A percentile compares a stretch with the other conserved stretches of the same genome.
phyloP scores from a whole-genome alignment of 2,888 invertebrate genomes.

The Drosophila prostipennis region DNA sequence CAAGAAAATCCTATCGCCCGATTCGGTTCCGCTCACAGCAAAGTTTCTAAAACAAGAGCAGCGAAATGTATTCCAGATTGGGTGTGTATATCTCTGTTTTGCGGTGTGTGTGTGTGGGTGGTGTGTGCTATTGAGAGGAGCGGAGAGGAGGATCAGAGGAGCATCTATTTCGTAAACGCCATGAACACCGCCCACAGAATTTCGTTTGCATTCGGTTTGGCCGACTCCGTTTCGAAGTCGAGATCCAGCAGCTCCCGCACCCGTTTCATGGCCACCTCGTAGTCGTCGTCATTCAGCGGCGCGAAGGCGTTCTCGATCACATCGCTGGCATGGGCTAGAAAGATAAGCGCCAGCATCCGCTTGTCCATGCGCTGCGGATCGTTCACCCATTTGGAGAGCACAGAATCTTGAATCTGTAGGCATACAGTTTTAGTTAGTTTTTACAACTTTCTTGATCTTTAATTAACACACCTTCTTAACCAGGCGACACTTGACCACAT shows the following conservation, averaged over 20 bases:
- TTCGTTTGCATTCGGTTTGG: constrained; percentile 95
- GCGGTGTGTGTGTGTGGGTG: constrained; percentile 18
- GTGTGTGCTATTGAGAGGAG: constrained; percentile 37
- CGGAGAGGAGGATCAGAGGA: constrained; percentile 20
- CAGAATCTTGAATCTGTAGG: constrained; percentile 96
- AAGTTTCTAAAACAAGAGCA: constrained; percentile 58
- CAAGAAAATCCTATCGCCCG: constrained; percentile 30
- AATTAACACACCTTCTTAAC: constrained; percentile 93
- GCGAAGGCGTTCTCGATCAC: constrained; percentile 99
- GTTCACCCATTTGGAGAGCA: constrained; percentile 97
- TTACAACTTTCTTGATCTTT: too few species aligned
- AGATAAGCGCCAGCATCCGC: constrained; percentile 95
- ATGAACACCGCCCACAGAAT: constrained; percentile 99
- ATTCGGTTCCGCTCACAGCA: constrained; percentile 40
- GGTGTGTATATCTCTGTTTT: constrained; percentile 17
- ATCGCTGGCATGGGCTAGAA: constrained; percentile 98
- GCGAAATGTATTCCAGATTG: constrained; percentile 39
- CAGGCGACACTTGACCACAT: constrained; percentile 96
- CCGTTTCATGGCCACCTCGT: constrained; percentile 98
- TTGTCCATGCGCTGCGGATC: constrained; percentile 99
- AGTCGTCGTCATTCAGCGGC: constrained; percentile 98
- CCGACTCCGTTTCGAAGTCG: constrained; percentile 97
- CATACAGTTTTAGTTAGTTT: background rate
- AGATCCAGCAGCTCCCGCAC: constrained; percentile 97
- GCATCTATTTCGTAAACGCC: constrained; percentile 95